Evolutionary conservation across 2,113 vertebrate species (phyloP), one percentile per base, ranked within the genome.

Genomic region (Gnathonemus longibarbis): DNA sequence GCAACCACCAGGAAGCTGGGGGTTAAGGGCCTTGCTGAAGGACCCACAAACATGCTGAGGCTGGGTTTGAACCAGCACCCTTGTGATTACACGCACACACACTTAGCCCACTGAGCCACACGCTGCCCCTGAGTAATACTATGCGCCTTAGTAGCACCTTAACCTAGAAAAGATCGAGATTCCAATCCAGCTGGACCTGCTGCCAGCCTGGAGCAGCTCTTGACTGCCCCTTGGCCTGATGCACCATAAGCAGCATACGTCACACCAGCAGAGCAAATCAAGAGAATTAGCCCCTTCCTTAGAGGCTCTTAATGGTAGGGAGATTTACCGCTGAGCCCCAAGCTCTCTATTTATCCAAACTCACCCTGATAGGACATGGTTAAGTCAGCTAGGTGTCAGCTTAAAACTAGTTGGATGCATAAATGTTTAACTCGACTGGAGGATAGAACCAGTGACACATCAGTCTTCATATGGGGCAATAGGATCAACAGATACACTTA

Each of bases 281-380:
- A 88, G 95, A 95, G 95, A 97, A 96, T 95, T 96, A 92, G 93
- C 91, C 94, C 94, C 95, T 95, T 94, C 95, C 96, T 93, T 91
- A 97, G 97, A 97, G 95, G 95, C 95, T 95, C 96, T 95, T 96
- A 96, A 95, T 94, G 95, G 95, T 95, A 95, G 95, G 94, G 96
- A 97, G 97, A 98, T 98, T 97, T 97, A 97, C 94, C 95, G 96
- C 95, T 96, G 95, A 97, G 96, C 96, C 95, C 52, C 62, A 89
- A 21, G 77, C 88, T 92, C 92, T 96, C 96, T 92, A 91, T 95
- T 96, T 96, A 96, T 96, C 94, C 96, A 93, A 95, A 96, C 92
- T 94, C 92, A 93, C 93, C 95, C 93, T 93, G 93, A 94, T 95
- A 94, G 90, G 94, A 93, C 92, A 94, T 94, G 90, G 80, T 62